These are phyloP conservation scores for Cerastis rubricosa DNA, from an alignment of 2,888 invertebrate genomes.

Conservation along the genomic window DNA sequence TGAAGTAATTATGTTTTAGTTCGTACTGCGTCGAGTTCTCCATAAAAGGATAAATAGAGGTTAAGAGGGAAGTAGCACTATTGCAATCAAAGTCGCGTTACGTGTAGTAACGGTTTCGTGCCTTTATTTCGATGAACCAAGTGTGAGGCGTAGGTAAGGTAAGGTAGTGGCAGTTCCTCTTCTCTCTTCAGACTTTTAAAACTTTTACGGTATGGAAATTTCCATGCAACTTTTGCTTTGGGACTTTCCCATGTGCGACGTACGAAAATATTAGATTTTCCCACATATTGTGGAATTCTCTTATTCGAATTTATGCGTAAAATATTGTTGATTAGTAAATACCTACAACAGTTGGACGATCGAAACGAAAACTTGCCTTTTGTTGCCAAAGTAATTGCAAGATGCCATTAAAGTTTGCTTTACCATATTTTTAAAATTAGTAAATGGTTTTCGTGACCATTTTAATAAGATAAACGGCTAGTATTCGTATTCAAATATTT, in stretches of 20 bases:
- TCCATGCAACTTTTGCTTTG: not conserved
- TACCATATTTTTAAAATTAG: not conserved
- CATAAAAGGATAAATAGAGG: slow-evolving; percentile 1
- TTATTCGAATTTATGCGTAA: not conserved
- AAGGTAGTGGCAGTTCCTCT: not conserved
- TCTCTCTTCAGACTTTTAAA: not conserved
- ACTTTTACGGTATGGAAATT: not conserved
- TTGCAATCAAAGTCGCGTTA: slow-evolving; percentile 23
- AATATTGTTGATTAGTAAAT: not conserved
- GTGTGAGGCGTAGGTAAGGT: too few species aligned
- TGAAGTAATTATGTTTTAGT: not conserved
- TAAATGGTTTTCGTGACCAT: not conserved
- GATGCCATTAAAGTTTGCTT: not conserved
- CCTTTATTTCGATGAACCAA: not conserved
- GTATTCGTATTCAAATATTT: not conserved
- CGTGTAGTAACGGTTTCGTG: not conserved
- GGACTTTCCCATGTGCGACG: not conserved
- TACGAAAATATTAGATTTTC: not conserved
- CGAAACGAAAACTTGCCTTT: not conserved
- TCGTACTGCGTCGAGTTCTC: not conserved
- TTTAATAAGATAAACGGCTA: not conserved
- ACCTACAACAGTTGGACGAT: not conserved
- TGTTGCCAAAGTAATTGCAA: not conserved
- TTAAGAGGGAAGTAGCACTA: slow-evolving; percentile 11
- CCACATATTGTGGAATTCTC: not conserved